Evolutionary conservation across 2,113 vertebrate genomes (phyloP).

Genomic region (Pao palembangensis): DNA sequence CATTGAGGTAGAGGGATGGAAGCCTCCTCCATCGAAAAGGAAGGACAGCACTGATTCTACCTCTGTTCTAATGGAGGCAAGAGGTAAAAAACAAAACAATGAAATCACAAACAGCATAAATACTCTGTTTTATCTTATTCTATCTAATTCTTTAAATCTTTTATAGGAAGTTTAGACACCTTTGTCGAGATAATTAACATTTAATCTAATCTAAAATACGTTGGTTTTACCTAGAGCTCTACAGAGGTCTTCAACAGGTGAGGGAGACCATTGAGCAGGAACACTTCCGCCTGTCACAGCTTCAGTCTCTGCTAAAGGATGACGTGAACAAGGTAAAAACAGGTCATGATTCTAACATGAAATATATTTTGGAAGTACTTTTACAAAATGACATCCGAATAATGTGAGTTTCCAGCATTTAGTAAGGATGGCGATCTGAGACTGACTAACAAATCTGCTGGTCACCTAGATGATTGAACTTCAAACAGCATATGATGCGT

Average conservation of each 20-base stretch:
- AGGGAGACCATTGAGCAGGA: conserved; percentile 76
- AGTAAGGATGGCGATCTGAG: not conserved
- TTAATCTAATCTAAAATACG: not conserved
- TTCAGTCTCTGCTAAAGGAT: conserved; percentile 68
- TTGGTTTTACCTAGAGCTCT: conserved; percentile 63
- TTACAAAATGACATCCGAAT: too few species aligned
- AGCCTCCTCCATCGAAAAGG: conserved; percentile 43
- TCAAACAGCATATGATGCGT: conserved; percentile 45
- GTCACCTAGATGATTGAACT: conserved; percentile 64
- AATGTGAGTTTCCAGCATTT: too few species aligned
- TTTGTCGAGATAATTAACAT: not conserved
- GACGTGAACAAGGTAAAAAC: conserved; percentile 72
- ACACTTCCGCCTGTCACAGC: conserved; percentile 70
- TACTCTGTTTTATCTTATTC: too few species aligned
- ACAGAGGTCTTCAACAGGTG: conserved; percentile 74
- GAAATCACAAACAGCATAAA: not conserved
- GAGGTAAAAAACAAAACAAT: conserved; percentile 65
- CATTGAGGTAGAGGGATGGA: conserved; percentile 32
- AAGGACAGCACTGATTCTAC: conserved; percentile 56
- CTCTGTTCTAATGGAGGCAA: conserved; percentile 58
- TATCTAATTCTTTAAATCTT: not conserved
- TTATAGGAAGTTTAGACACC: not conserved
- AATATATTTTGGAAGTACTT: too few species aligned
- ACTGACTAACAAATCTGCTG: not conserved
- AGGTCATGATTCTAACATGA: not conserved